Evolutionary conservation across 2,113 vertebrate genomes (phyloP), one percentile per base, ranked within the genome.

Genomic region (Mormyrus iriodes): DNA sequence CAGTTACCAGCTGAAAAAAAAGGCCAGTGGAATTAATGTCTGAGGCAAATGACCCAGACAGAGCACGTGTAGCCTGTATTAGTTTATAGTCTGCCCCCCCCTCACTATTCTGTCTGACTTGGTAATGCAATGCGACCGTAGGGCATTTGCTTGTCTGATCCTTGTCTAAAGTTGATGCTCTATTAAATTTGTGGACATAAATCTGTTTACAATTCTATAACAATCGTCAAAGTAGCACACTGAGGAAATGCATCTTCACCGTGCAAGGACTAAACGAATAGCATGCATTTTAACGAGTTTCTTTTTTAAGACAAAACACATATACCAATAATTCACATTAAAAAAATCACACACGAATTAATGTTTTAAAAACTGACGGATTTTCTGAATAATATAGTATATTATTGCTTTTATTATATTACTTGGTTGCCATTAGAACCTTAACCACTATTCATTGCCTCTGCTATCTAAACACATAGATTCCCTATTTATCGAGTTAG

Each of bases 1-100:
- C 97, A 98, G 92, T 98, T 98, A 91, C 97, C 97, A 94, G 97
- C 97, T 97, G 90, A 88, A 91, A 90, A 44, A 90, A 90, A 91
- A 87, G 89, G 90, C 91, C 92, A 93, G 94, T 92, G 93, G 89
- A 93, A 93, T 95, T 94, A 94, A 91, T 93, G 95, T 95, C 95
- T 93, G 93, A 90, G 92, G 92, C 92, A 93, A 92, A 91, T 93
- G 95, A 95, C 94, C 95, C 96, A 95, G 95, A 96, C 96, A 94
- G 93, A 95, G 93, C 96, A 96, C 95, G 95, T 95, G 96, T 94
- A 89, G 92, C 91, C 92, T 86, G 94, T 95, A 88, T 90, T 94
- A 95, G 90, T 95, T 96, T 95, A 94, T 93, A 94, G 95, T 92
- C 93, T 94, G 93, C 94, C 95, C 49, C 48, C 55, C 95, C 96